These are phyloP conservation scores for Gouania willdenowi DNA, from an alignment of 2,797 vertebrate genomes.

Conservation along the genomic window DNA sequence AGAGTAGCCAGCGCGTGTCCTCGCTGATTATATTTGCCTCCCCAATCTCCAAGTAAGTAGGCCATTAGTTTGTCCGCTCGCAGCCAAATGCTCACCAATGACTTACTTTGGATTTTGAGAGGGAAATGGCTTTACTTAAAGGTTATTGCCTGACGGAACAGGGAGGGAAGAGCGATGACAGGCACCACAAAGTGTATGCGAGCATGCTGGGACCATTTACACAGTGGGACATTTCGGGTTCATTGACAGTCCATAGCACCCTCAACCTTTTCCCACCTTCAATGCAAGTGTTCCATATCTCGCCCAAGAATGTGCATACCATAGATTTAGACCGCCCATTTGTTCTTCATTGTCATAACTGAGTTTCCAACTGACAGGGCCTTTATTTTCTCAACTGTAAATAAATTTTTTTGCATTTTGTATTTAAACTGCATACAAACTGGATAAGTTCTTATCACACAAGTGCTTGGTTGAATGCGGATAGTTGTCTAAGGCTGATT, in stretches of 20 bases:
- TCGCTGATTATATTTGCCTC: conserved; percentile 11
- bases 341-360: conserved; percentile 18
- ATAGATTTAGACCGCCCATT: conserved; percentile 17
- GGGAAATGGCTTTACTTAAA: not conserved
- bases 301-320: conserved; percentile 45
- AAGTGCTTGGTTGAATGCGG: conserved; percentile 26
- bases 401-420: conserved; percentile 23
- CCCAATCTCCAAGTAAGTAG: conserved; percentile 6
- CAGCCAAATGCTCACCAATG: not conserved
- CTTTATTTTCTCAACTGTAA: conserved; percentile 8
- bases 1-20: not conserved
- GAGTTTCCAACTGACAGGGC: conserved; percentile 26
- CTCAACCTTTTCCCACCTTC: conserved; percentile 37
- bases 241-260: conserved; percentile 63
- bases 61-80: conserved; percentile 11
- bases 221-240: conserved; percentile 38
- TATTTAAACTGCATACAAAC: not conserved
- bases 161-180: conserved; percentile 13
- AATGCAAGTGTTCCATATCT: conserved; percentile 64
- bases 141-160: conserved; percentile 8
- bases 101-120: conserved; percentile 11
- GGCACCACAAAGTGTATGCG: conserved; percentile 15
- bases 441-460: conserved; percentile 9
- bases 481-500: not conserved
- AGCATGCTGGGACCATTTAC: conserved; percentile 44